Base-by-base conservation (phyloP, 2,113 vertebrate genomes). In the Hystrix cristata region DNA sequence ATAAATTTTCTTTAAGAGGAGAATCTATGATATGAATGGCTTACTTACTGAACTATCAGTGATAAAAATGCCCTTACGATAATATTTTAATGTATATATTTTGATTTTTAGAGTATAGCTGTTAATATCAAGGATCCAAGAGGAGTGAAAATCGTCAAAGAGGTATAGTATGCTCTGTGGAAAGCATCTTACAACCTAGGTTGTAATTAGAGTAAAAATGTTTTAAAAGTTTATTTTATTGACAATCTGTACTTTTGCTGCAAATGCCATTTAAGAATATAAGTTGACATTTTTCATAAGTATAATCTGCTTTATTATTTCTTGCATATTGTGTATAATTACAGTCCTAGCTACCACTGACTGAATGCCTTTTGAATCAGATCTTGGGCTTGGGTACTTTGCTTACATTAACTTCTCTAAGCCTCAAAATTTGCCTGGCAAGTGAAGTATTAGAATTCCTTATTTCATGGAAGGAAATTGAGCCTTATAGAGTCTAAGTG, bases 121-220 rank as follows among this genome's bases (percentile, higher is more conserved):
- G 98, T 99, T 95, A 99, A 99, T 98, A 98, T 99, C 96, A 99
- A 99, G 97, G 97, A 99, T 97, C 98, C 99, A 25, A 98, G 98
- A 97, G 99, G 99, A 95, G 98, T 95, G 1, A 98, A 98, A 95
- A 96, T 99, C 95, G 97, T 99, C 98, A 98, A 98, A 98, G 98
- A 99, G 99, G 99, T 99, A 98, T 82, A 82, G 95, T 95, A 96
- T 87, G 1, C 27, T 83, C 11, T 74, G 8, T 80, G 25, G 64
- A 93, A 81, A 43, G 8, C 46, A 83, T 90, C 9, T 93, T 57
- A 82, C 7, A 19, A 46, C 13, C 19, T 87, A 57, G 34, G 21
- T 93, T 86, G 4, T 74, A 23, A 79, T 81, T 7, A 92, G 46
- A 62, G 13, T 64, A 14, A 89, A 95, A 90, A 11, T 90, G 5